phyloP scores from a whole-genome alignment of 2,797 vertebrate species.

The Okamejei kenojei region DNA sequence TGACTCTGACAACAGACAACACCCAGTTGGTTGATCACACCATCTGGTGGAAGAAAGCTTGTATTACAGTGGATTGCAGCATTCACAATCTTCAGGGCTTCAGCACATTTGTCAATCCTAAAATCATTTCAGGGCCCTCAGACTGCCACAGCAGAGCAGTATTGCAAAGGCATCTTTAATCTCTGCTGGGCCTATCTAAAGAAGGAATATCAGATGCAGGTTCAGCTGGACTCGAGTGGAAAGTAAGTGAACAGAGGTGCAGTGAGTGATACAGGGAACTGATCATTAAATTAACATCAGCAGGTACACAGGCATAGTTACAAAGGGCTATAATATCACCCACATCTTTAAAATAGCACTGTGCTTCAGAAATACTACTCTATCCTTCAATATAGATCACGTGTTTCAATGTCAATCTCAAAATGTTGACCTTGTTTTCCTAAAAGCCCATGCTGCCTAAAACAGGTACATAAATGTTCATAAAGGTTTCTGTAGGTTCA shows the following conservation, averaged over 20 bases:
- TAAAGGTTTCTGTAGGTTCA: not conserved
- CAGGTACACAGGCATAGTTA: not conserved
- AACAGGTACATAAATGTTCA: not conserved
- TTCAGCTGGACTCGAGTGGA: not conserved
- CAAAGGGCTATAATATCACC: too few relatives aligned
- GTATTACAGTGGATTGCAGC: conserved; percentile 9
- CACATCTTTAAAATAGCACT: not conserved
- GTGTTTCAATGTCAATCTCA: not conserved
- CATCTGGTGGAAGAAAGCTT: not conserved
- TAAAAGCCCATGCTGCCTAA: not conserved
- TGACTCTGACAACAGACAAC: not conserved
- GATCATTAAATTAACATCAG: too few relatives aligned
- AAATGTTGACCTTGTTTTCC: not conserved
- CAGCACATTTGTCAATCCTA: not conserved
- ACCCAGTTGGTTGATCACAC: not conserved
- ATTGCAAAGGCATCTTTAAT: not conserved
- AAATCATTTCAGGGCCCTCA: not conserved
- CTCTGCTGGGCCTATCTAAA: not conserved
- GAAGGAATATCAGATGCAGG: not conserved
- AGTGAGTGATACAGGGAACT: not conserved
- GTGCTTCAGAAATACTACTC: not conserved
- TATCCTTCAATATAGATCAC: not conserved
- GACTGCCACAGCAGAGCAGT: not conserved
- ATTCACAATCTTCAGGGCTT: not conserved
- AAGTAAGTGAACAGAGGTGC: not conserved